phyloP scores from a whole-genome alignment of 2,797 vertebrate species.

The Urocyon cinereoargenteus region DNA sequence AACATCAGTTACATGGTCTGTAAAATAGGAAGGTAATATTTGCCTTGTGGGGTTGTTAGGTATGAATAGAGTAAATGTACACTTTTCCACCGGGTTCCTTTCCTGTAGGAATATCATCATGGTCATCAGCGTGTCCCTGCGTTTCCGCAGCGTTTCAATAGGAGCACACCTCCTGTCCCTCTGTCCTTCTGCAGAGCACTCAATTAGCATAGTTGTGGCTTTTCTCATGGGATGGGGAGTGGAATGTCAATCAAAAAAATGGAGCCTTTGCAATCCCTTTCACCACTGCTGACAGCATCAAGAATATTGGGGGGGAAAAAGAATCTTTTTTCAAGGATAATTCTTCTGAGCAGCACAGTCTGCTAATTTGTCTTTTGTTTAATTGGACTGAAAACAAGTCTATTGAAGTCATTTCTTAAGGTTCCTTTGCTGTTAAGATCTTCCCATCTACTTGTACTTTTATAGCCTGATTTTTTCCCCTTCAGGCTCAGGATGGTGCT shows the following conservation, averaged over 20 bases:
- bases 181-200: background rate
- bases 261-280: background rate
- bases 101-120: background rate
- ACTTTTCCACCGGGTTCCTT: background rate
- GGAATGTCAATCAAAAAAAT: background rate
- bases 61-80: background rate
- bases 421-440: background rate
- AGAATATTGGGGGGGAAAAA: background rate
- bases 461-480: conserved; percentile 27
- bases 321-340: background rate
- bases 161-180: no score
- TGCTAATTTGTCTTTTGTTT: background rate
- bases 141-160: background rate
- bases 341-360: background rate
- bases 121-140: background rate
- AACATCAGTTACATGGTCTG: background rate
- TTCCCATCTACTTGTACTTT: background rate
- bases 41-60: background rate
- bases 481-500: conserved; percentile 79
- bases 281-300: background rate
- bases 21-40: background rate
- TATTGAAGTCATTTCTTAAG: background rate
- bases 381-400: background rate
- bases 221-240: background rate
- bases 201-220: background rate